Evolutionary conservation across 2,797 vertebrate genomes (phyloP), one percentile per base, ranked within the genome.

Genomic region (Sebastes itinus): DNA sequence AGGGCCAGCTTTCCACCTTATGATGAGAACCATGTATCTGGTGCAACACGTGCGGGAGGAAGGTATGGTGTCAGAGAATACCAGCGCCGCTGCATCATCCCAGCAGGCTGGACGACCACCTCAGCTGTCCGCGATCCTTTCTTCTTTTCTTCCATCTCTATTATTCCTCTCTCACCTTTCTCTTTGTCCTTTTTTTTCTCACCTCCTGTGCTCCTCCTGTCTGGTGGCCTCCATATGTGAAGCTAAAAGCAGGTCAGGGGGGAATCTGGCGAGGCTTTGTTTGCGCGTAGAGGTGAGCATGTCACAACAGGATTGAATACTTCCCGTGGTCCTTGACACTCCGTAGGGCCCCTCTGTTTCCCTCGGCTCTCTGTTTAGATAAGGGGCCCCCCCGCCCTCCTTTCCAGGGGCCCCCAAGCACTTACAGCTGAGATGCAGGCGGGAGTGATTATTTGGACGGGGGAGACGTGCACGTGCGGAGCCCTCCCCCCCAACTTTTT

Each of bases 231-330:
- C 75, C 83, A 75, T 35, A 75, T 83, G 76, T 81, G 75, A 49
- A 56, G 73, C 70, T 27, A 11, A 82, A 78, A 84, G 70, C 87
- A 49, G 87, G 85, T 86, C 83, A 71, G 28, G 72, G 58, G 58
- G 74, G 78, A 66, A 28, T 81, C 72, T 32, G 68, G 78, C 63
- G 25, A 38, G 58, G 72, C 54, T 87, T 87, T 88, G 89, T 87
- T 91, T 88, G 83, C 61, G 65, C 55, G 25, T 67, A 0, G 84
- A 90, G 89, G 86, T 85, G 87, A 92, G 81, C 88, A 56, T 93
- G 92, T 94, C 90, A 88, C 92, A 88, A 91, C 87, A 91, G 85
- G 90, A 94, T 93, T 92, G 87, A 94, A 94, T 83, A 87, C 89
- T 95, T 95, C 93, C 92, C 16, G 23, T 78, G 82, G 89, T 92